Evolutionary conservation across 2,888 invertebrate genomes (phyloP).

Genomic region (Dolichomitus sp.): DNA sequence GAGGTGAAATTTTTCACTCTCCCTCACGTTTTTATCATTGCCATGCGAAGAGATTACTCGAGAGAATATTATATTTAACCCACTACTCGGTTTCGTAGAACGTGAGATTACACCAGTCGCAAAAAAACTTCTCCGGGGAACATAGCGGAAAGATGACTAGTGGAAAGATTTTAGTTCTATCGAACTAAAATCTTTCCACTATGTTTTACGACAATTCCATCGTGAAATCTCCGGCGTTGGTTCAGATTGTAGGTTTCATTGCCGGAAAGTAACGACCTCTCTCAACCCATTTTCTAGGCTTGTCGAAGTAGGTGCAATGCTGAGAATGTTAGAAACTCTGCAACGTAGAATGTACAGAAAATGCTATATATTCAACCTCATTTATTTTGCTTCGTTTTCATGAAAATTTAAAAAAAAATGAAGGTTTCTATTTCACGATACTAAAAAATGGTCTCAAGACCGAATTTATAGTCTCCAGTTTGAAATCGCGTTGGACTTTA

Average conservation of each 20-base stretch:
- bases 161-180: neutral
- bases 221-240: constrained; percentile 13
- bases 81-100: too few relatives aligned
- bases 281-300: constrained; percentile 18
- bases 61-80: neutral
- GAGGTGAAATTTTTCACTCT: neutral
- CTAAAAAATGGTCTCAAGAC: too few relatives aligned
- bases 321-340: neutral
- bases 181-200: constrained; percentile 34
- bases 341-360: neutral
- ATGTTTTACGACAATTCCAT: constrained; percentile 48
- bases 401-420: too few relatives aligned
- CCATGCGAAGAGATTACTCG: neutral
- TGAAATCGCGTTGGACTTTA: too few relatives aligned
- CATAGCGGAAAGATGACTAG: too few relatives aligned
- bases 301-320: constrained; percentile 22
- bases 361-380: neutral
- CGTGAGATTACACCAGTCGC: neutral
- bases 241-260: constrained; percentile 41
- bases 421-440: too few relatives aligned
- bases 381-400: too few relatives aligned
- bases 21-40: neutral
- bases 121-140: too few relatives aligned
- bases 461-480: too few relatives aligned
- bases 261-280: constrained; percentile 44